These are phyloP conservation scores for Sycobia sp. DNA, from an alignment of 1,140 invertebrate species.

Conservation along the genomic window DNA sequence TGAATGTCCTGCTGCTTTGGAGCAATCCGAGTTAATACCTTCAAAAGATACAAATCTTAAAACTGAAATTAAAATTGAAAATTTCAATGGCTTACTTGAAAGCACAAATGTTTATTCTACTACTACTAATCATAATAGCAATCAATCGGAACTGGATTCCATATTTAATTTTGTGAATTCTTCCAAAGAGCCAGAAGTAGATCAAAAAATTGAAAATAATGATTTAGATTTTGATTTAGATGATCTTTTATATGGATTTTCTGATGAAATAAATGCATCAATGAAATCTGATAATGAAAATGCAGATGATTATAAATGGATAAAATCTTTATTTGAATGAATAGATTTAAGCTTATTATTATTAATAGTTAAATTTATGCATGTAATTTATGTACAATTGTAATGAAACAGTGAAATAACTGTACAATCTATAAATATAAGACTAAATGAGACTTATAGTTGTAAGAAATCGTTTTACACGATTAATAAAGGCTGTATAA, in stretches of 20 bases:
- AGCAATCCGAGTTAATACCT: too few relatives aligned
- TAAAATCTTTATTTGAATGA: conserved; percentile 11
- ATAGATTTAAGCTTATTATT: too few relatives aligned
- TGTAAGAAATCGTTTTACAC: too few relatives aligned
- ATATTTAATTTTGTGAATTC: background rate
- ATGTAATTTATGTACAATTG: too few relatives aligned
- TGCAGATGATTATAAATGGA: conserved; percentile 14
- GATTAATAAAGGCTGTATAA: too few relatives aligned
- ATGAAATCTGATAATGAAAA: background rate
- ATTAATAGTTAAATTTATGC: too few relatives aligned
- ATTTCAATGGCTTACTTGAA: background rate
- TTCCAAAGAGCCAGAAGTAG: conserved; percentile 4
- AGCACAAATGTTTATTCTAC: too few relatives aligned
- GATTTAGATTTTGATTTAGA: conserved; percentile 15
- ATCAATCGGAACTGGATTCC: background rate
- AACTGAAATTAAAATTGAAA: background rate
- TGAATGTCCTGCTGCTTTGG: too few relatives aligned
- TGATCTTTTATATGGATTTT: background rate
- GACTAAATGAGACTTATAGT: background rate
- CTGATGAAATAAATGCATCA: background rate
- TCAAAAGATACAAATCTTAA: background rate
- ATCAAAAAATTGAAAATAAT: background rate
- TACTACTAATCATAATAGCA: background rate
- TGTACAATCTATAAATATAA: background rate
- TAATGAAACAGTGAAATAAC: too few relatives aligned